Evolutionary conservation across 2,797 vertebrate genomes (phyloP), one percentile per base, ranked within the genome.

Genomic region (Crenuchus spilurus): DNA sequence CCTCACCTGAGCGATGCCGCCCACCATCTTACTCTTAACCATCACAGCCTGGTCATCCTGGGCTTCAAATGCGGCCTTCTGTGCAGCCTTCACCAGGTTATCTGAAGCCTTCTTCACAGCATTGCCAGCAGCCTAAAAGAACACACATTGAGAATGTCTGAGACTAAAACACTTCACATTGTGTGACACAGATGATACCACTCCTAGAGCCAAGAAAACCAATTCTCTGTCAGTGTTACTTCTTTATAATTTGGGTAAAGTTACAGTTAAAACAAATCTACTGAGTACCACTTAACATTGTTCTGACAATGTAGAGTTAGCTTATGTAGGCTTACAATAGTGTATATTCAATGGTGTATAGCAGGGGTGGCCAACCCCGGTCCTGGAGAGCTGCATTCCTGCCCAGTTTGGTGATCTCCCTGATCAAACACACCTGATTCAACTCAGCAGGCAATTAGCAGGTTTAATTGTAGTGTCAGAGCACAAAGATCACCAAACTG

Each of bases 11-110:
- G 97, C 97, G n/a, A 99, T 99, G 3, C 97, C 97, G 35, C 97
- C 97, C 0, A 99, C 97, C 96, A 99, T 97, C 91, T 94, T 97
- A 82, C 95, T 96, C 90, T 99, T 97, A 76, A 99, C 97, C 83
- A 97, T 96, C 80, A 99, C 96, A 24, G 95, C 93, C 13, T 97
- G 94, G 84, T 94, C 96, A 0, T 98, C 95, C 49, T 98, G 95
- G 69, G 95, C 94, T 37, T 99, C 98, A 4, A 98, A 98, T 1
- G 97, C 97, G 0, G 97, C 97, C 67, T 99, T 99, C 90, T 99
- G 97, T 0, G 97, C 97, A 0, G 97, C 97, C 82, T 98, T 99
- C 83, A 99, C 97, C 76, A 99, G 92, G 84, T 98, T 97, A 81
- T 99, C 97, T 0, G 97, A 97, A 0, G 97, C 97, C 84, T 96